phyloP scores from a whole-genome alignment of 1,140 invertebrate genomes.

The Orchestia grillus region DNA sequence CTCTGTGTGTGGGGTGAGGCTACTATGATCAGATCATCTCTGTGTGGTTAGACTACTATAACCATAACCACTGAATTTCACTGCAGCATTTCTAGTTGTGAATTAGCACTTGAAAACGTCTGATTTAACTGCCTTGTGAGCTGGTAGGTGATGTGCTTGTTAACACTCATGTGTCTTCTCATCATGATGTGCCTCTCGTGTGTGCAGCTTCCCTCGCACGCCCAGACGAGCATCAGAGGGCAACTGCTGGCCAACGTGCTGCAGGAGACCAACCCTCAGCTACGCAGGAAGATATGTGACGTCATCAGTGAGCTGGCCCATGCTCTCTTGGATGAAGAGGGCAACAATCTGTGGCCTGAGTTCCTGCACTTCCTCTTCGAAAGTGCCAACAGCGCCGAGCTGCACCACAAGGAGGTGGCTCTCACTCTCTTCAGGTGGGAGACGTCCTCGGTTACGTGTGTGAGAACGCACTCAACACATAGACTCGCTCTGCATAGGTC shows the following conservation, averaged over 20 bases:
- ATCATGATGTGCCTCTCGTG: slow-evolving; percentile 17
- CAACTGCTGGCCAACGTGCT: slow-evolving; percentile 88
- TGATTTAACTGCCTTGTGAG: not conserved
- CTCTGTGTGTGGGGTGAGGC: too few relatives aligned
- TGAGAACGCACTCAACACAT: too few relatives aligned
- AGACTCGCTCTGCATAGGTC: too few relatives aligned
- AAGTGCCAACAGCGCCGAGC: slow-evolving; percentile 86
- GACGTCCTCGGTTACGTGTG: not conserved
- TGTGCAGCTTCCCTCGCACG: slow-evolving; percentile 82
- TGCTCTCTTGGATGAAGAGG: slow-evolving; percentile 96
- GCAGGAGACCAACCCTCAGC: slow-evolving; percentile 78
- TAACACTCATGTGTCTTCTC: not conserved
- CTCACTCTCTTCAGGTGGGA: slow-evolving; percentile 93
- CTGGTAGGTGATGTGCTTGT: not conserved
- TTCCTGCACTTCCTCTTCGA: slow-evolving; percentile 97
- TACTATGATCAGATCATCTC: too few relatives aligned
- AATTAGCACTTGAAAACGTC: too few relatives aligned
- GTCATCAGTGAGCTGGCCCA: slow-evolving; percentile 93
- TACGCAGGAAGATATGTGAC: slow-evolving; percentile 94
- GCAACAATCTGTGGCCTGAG: slow-evolving; percentile 97
- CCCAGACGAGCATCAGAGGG: slow-evolving; percentile 85
- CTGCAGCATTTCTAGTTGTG: too few relatives aligned
- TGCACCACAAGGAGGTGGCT: slow-evolving; percentile 91
- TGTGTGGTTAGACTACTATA: too few relatives aligned
- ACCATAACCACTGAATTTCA: too few relatives aligned